Base-by-base conservation (phyloP, 1,140 invertebrate species). In the Saccostrea cuccullata region DNA sequence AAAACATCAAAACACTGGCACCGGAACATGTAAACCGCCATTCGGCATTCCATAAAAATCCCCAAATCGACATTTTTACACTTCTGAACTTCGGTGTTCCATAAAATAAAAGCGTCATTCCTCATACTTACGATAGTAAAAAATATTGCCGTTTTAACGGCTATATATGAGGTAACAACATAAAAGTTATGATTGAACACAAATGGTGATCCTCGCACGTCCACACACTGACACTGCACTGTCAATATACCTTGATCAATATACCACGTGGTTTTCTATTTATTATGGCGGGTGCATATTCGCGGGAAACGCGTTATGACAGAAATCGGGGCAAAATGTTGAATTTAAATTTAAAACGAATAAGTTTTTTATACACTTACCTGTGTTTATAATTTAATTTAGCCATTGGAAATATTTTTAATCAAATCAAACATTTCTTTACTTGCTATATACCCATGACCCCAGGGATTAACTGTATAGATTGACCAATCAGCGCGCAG, bases 231-330 rank as follows among this genome's bases (percentile, higher is more conserved):
- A 55, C 40, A 23, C 40, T 26, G 12, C 82, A 84, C 82, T 84
- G 82, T 77, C 70, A 84, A 84, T 84, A 55, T 36, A 36, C 5
- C 13, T 55, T 5, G 55, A 55, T 84, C 40, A 47, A 83, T 64
- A 64, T 60, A 85, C 84, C 84, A 85, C 84, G 84, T 85, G 84
- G 84, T 85, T 26, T 85, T 85, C n/a, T 36, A 30, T 23, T 85
- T 85, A 64, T 85, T 85, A 85, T 85, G 84, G 55, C 58, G 47
- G 82, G 30, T 60, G 58, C 84, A 85, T 85, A 77, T 85, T 85
- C 84, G 84, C 84, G 84, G 84, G 84, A 85, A 85, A 85, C 84
- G 47, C 55, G 84, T 85, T 64, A 64, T 64, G 56, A 85, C 84
- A 58, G 30, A 85, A 77, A 64, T 13, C 15, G 15, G 15, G 1